Percentiles rank a stretch among this genome's conserved stretches.
phyloP scores from a whole-genome alignment of 1,140 invertebrate genomes.

The Temnothorax curvispinosus region DNA sequence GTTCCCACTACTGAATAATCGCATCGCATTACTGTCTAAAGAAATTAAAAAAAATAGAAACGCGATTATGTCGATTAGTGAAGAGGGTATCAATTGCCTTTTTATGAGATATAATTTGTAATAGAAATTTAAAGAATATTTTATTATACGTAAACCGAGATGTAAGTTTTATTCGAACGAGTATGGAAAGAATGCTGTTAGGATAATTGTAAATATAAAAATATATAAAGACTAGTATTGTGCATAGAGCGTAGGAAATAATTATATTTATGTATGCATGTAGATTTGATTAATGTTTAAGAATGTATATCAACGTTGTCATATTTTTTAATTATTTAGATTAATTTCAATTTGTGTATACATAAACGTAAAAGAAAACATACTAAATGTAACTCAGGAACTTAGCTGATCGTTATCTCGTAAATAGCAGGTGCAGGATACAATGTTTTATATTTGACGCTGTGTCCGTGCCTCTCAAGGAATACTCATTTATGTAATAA shows the following conservation, averaged over 20 bases:
- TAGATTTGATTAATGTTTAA: slow-evolving; percentile 68
- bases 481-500: slow-evolving; percentile 53
- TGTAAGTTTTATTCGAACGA: slow-evolving; percentile 60
- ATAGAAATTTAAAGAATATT: slow-evolving; percentile 43
- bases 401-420: slow-evolving; percentile 8
- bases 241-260: slow-evolving; percentile 59
- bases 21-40: not conserved
- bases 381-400: slow-evolving; percentile 54
- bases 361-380: not conserved
- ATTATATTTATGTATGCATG: slow-evolving; percentile 72
- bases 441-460: not conserved
- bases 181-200: slow-evolving; percentile 35
- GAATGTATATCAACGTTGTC: slow-evolving; percentile 63
- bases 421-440: slow-evolving; percentile 5
- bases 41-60: not conserved
- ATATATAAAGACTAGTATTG: slow-evolving; percentile 56
- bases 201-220: slow-evolving; percentile 67
- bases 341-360: slow-evolving; percentile 40
- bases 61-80: not conserved
- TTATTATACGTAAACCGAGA: slow-evolving; percentile 1
- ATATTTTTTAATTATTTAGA: slow-evolving; percentile 67
- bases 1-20: slow-evolving; percentile 8
- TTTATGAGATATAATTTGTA: slow-evolving; percentile 36
- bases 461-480: not conserved
- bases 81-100: slow-evolving; percentile 1